Conservation (phyloP, 2,113 vertebrate genomes). For the Pachyramphus minor region DNA sequence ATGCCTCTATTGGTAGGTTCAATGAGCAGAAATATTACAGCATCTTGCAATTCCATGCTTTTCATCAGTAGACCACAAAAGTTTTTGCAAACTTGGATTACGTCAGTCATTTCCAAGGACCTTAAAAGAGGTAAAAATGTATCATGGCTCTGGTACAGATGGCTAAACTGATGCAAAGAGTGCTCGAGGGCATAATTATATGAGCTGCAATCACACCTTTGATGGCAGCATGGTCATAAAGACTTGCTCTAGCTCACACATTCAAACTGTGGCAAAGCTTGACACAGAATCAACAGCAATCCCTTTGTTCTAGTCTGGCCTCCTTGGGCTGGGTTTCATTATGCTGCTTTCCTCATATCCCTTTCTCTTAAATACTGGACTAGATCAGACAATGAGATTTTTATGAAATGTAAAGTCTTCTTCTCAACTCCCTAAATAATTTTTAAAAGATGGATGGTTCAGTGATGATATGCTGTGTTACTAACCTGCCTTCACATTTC, state of each 20-base stretch:
- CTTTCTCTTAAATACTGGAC: conserved; percentile 3
- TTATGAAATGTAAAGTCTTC: conserved; percentile 36
- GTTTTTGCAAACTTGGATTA: not conserved
- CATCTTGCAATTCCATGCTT: not conserved
- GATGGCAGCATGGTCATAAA: conserved; percentile 16
- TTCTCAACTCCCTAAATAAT: not conserved
- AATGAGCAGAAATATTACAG: not conserved
- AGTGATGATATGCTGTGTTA: not conserved
- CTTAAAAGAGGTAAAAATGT: not conserved
- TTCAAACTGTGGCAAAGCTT: conserved; percentile 6
- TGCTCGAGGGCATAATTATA: not conserved
- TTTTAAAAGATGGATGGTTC: not conserved
- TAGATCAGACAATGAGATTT: conserved; percentile 31
- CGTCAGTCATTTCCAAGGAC: not conserved
- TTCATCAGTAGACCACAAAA: conserved; percentile 6
- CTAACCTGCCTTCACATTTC: not conserved
- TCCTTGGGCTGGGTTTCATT: conserved; percentile 57
- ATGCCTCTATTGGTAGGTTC: not conserved
- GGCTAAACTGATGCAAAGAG: conserved; percentile 9
- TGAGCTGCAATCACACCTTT: conserved; percentile 53
- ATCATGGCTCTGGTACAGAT: not conserved
- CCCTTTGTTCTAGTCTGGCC: conserved; percentile 38
- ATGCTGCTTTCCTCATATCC: conserved; percentile 10
- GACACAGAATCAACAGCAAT: conserved; percentile 30
- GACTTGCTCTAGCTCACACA: conserved; percentile 7